Evolutionary conservation across 2,888 invertebrate species (phyloP), one percentile per base, ranked within the genome.

Genomic region (Macrophya annulata): DNA sequence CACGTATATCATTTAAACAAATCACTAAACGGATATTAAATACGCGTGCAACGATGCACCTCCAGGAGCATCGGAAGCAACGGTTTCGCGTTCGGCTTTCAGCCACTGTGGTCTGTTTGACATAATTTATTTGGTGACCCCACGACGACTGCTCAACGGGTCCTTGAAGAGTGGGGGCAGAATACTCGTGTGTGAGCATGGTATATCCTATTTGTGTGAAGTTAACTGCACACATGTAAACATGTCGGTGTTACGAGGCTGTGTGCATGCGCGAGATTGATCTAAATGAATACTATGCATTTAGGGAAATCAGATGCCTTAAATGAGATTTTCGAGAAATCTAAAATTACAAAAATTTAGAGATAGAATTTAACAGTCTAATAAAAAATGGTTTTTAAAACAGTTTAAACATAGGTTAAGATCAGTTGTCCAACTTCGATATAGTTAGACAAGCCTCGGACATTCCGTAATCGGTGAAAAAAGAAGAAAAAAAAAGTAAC

Each of bases 121-220:
- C 89, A 89, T 89, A 89, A 89, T 89, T 89, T 88, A 88, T 88
- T 89, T 87, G 87, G 85, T 88, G 87, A 89, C 88, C 89, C 89
- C 87, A 87, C 89, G 87, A 85, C 76, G 37, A 77, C 82, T 85
- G 85, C 79, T 85, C 45, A 17, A 68, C 76, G 85, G 51, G 68
- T 65, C 85, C 37, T 85, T 81, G 68, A 45, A 65, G 21, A 79
- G 76, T 77, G 85, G 85, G 85, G 85, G 77, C 17, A 62, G 59
- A 40, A n/a, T 17, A 43, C 43, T 37, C 15, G 62, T n/a, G 65
- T 62, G 43, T 5, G 81, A 10, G 15, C 25, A 25, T 25, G 21
- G 37, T 15, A 9, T 9, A 31, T n/a, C 55, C 65, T 81, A 45
- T 81, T n/a, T 10, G 81, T 65, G 81, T 45, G 43, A 43, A 74